phyloP scores from a whole-genome alignment of 2,888 invertebrate species.

The Melinopterus prodromus region DNA sequence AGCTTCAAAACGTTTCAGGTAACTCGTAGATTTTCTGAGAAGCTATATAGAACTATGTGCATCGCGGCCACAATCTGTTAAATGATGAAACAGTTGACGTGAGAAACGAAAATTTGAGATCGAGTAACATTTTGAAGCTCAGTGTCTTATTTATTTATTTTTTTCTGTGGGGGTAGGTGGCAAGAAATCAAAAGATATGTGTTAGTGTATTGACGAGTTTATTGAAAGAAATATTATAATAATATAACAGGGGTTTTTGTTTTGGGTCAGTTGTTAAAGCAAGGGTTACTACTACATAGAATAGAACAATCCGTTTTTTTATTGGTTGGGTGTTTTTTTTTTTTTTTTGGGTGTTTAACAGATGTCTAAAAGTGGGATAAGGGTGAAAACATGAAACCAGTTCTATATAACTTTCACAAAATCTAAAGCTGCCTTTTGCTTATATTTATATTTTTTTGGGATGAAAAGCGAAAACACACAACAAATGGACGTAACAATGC shows the following conservation, averaged over 20 bases:
- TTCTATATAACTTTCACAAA: slow-evolving; percentile 59
- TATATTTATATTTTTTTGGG: not conserved
- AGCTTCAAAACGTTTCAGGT: slow-evolving; percentile 59
- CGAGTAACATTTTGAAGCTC: slow-evolving; percentile 61
- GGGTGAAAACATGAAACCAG: slow-evolving; percentile 51
- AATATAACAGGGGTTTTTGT: slow-evolving; percentile 16
- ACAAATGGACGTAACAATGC: slow-evolving; percentile 15
- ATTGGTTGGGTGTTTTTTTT: not conserved
- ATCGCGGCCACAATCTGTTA: slow-evolving; percentile 40
- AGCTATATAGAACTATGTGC: slow-evolving; percentile 62
- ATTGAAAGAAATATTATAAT: slow-evolving; percentile 35
- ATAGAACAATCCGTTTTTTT: slow-evolving; percentile 40
- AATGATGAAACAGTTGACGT: slow-evolving; percentile 12
- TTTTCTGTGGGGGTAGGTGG: slow-evolving; percentile 42
- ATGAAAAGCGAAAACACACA: slow-evolving; percentile 7
- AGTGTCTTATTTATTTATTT: slow-evolving; percentile 42
- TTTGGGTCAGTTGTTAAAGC: slow-evolving; percentile 13
- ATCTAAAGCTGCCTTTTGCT: slow-evolving; percentile 28
- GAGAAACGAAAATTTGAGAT: slow-evolving; percentile 36
- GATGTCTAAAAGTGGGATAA: slow-evolving; percentile 7
- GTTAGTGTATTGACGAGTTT: slow-evolving; percentile 42
- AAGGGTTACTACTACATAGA: slow-evolving; percentile 16
- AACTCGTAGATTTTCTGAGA: slow-evolving; percentile 39
- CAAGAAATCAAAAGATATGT: slow-evolving; percentile 48
- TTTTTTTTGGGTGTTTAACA: slow-evolving; percentile 37